Evolutionary conservation across 1,140 invertebrate genomes (phyloP).

Genomic region (Brachionus angularis): DNA sequence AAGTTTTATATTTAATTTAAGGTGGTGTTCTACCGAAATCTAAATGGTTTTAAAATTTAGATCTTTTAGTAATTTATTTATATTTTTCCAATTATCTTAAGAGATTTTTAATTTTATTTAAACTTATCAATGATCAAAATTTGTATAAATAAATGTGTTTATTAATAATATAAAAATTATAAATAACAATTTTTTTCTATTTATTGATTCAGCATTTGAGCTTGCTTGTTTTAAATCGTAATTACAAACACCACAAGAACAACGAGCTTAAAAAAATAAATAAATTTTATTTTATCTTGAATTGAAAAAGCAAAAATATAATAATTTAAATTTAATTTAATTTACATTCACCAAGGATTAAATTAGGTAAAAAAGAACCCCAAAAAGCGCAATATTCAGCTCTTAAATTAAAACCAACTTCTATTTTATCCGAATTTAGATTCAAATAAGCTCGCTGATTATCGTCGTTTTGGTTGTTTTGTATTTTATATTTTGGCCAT

Average conservation of each 20-base stretch:
- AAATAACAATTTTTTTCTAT: too few relatives aligned
- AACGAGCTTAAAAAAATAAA: not conserved
- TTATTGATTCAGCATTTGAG: not conserved
- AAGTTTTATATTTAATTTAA: too few relatives aligned
- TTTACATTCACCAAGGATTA: constrained; percentile 39
- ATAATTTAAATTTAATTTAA: not conserved
- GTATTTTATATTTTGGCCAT: constrained; percentile 38
- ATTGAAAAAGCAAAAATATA: not conserved
- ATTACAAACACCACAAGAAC: constrained; percentile 26
- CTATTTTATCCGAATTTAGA: constrained; percentile 33
- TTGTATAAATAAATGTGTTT: too few relatives aligned
- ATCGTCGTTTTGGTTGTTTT: not conserved
- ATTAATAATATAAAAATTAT: too few relatives aligned
- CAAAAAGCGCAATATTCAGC: constrained; percentile 43
- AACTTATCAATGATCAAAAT: too few relatives aligned
- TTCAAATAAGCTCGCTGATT: constrained; percentile 19
- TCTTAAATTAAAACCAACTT: constrained; percentile 14
- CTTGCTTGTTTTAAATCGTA: not conserved
- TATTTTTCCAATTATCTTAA: too few relatives aligned
- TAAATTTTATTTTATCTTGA: too few relatives aligned
- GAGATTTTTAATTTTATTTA: too few relatives aligned
- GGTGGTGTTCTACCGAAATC: too few relatives aligned
- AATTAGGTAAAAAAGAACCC: constrained; percentile 34
- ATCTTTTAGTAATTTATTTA: too few relatives aligned
- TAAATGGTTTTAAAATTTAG: too few relatives aligned